Base-by-base conservation (phyloP, 1,140 invertebrate species). In the Zaprionus ornatus region DNA sequence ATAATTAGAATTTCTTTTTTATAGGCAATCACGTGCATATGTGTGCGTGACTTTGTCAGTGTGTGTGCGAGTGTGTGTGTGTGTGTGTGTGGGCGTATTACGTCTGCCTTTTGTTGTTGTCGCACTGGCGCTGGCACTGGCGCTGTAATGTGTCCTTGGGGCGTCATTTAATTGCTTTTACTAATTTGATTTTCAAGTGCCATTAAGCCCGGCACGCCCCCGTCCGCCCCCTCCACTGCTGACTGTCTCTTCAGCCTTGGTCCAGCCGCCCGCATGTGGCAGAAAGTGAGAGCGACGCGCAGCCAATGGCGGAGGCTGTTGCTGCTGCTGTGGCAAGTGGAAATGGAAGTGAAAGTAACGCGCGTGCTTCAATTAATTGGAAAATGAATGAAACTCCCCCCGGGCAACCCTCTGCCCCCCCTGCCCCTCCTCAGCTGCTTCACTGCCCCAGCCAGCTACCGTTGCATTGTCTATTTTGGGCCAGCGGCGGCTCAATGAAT, bases 121-220 rank as follows among this genome's bases (percentile, higher is more conserved):
- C 69, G 69, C 56, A 70, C 79, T 32, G 29, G 29, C 13, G 13
- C 35, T 37, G 35, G 12, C 13, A 4, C 52, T 80, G 80, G 64
- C 72, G 85, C 67, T 91, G 88, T 91, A 91, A 91, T 91, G 84
- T 91, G 91, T 91, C 91, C 91, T 91, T 91, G 91, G 91, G 91
- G 90, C 90, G 86, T 91, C 90, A 90, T 91, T 91, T 91, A 91
- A 91, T 91, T 91, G 90, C 90, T 91, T 91, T 91, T 91, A 91
- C 91, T 90, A 91, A 88, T 91, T 91, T 91, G 91, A 90, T 91
- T 91, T 91, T 91, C 87, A 91, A 91, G 84, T 91, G 86, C 90
- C 86, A 91, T 91, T 91, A 91, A 91, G 90, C 86, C 82, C 54
- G 76, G 68, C 83, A 74, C 82, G 79, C 80, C 75, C 71, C 73